Evolutionary conservation across 2,888 invertebrate species (phyloP), one percentile per base, ranked within the genome.

Genomic region (Scrobipalpa costella): DNA sequence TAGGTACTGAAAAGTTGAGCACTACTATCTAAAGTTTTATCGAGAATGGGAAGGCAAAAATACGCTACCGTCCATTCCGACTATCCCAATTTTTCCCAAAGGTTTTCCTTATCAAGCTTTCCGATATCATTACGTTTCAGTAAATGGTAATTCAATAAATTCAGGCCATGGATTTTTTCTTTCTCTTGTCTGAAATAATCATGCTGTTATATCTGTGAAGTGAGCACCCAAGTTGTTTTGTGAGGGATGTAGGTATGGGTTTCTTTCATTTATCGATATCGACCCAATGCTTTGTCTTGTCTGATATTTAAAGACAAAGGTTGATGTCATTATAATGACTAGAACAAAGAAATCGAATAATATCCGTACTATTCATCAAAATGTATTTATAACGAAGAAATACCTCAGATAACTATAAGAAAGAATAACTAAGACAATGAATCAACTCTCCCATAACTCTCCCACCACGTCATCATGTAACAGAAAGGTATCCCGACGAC

Each of bases 121-220:
- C 55, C 55, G 55, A 55, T 57, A 57, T 57, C 57, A 60, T 60
- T 40, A 47, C 49, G 21, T 60, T 60, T 27, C 60, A 60, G 33
- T 49, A n/a, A 49, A 21, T 34, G 44, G 60, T 60, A 49, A 60
- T 49, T 60, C 60, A 60, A 60, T 60, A 60, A 60, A 60, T 34
- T 60, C 49, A 60, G 49, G 47, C 34, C 49, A 17, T 60, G 44
- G 34, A 19, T 34, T 60, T 60, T 60, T 49, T 34, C 34, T 47
- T 34, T 49, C 49, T 57, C 17, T 38, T 36, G 57, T 57, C 57
- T 38, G 17, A 13, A 38, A 13, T 57, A 57, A 57, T 57, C 57
- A 38, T 38, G 19, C 36, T 7, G 36, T 17, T 13, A 33, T 34
- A 38, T 57, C 57, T 38, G 57, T 13, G 38, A 57, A 57, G 38